Conservation (phyloP, 2,113 vertebrate species). For the Myiozetetes cayanensis region DNA sequence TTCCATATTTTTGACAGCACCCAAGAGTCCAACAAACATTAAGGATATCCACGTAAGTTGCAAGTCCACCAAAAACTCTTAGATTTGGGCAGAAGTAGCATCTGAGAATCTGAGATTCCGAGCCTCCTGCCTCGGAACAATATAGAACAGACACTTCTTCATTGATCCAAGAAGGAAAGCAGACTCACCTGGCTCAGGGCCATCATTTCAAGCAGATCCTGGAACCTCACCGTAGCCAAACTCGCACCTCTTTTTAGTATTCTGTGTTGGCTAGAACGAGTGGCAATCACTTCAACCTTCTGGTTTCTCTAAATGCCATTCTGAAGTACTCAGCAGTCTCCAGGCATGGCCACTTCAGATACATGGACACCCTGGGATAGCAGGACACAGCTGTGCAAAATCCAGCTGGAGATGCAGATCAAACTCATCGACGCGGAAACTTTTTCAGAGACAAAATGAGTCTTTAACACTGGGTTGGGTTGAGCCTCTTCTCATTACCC, state of each 20-base stretch:
- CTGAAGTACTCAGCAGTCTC: background rate
- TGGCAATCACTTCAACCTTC: background rate
- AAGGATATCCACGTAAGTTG: background rate
- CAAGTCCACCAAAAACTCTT: background rate
- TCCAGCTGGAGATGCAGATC: background rate
- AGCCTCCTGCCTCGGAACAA: background rate
- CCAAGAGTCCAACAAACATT: background rate
- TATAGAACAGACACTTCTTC: background rate
- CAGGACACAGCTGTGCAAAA: background rate
- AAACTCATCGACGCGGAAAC: background rate
- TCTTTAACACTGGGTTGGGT: background rate
- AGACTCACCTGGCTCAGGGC: background rate
- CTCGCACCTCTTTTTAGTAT: background rate
- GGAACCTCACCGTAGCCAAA: background rate
- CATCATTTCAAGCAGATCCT: background rate
- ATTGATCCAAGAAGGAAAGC: background rate
- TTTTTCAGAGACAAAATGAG: background rate
- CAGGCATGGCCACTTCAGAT: background rate
- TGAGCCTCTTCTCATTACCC: background rate
- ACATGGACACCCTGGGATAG: background rate
- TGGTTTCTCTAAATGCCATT: background rate
- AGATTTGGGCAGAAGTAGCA: background rate
- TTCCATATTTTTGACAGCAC: background rate
- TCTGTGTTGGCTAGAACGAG: background rate
- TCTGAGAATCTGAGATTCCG: no score